phyloP scores from a whole-genome alignment of 2,797 vertebrate species.

The Cyclopterus lumpus region DNA sequence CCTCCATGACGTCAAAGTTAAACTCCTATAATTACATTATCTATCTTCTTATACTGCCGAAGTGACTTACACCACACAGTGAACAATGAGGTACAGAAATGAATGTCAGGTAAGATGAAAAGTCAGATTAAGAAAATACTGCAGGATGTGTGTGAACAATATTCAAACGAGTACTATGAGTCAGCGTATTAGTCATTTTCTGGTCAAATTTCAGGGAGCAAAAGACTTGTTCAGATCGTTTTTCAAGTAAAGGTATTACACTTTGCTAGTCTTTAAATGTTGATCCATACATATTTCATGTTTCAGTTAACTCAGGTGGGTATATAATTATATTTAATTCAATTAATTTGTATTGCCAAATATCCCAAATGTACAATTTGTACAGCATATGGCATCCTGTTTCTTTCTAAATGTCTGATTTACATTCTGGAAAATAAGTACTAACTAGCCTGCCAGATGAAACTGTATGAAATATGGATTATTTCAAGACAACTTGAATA shows the following conservation, averaged over 20 bases:
- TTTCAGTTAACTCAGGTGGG: background rate
- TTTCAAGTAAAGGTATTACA: background rate
- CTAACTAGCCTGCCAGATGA: background rate
- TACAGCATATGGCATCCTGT: too few species aligned
- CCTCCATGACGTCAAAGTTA: background rate
- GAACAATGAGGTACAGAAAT: background rate
- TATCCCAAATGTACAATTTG: background rate
- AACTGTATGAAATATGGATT: background rate
- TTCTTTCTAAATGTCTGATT: background rate
- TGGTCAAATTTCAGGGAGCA: constrained; percentile 12
- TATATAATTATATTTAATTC: background rate
- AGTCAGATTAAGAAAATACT: background rate
- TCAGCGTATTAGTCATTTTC: constrained; percentile 25
- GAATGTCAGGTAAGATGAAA: background rate
- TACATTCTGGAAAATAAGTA: background rate
- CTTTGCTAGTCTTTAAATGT: background rate
- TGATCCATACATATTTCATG: background rate
- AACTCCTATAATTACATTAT: background rate
- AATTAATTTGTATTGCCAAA: background rate
- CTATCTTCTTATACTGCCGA: background rate
- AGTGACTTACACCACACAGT: background rate
- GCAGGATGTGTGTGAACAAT: constrained; percentile 1
- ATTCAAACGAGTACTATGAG: constrained; percentile 2
- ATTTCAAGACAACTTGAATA: background rate
- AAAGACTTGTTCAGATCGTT: background rate